Evolutionary conservation across 1,140 invertebrate genomes (phyloP).

Genomic region (Rhopalosiphum padi): DNA sequence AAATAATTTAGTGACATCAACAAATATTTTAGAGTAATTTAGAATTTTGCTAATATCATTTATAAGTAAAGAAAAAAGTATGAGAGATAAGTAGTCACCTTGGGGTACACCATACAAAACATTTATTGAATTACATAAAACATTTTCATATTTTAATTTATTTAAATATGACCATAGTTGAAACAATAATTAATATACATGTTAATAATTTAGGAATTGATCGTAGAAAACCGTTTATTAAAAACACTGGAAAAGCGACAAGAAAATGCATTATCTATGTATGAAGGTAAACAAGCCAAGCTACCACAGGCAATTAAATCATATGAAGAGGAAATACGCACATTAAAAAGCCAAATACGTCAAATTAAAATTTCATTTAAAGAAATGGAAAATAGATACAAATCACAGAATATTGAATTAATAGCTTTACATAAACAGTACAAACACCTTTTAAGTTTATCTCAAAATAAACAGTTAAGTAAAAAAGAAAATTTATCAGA

Average conservation of each 20-base stretch:
- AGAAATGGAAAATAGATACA: slow-evolving; percentile 60
- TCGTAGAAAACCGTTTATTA: slow-evolving; percentile 77
- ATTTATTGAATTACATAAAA: not conserved
- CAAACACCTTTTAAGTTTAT: slow-evolving; percentile 72
- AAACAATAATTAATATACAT: slow-evolving; percentile 19
- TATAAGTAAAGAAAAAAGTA: slow-evolving; percentile 61
- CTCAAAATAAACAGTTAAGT: slow-evolving; percentile 74
- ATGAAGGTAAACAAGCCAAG: slow-evolving; percentile 61
- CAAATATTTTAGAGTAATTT: slow-evolving; percentile 60
- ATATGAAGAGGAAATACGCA: slow-evolving; percentile 77
- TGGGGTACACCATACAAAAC: slow-evolving; percentile 60
- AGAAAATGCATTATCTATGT: slow-evolving; percentile 74
- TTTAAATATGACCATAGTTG: not conserved
- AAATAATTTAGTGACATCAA: slow-evolving; percentile 53
- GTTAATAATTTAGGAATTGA: slow-evolving; percentile 69
- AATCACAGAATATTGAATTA: slow-evolving; percentile 59
- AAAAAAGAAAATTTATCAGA: slow-evolving; percentile 75
- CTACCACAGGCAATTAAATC: slow-evolving; percentile 66
- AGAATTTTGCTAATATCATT: slow-evolving; percentile 54
- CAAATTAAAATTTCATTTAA: slow-evolving; percentile 59
- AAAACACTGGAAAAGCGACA: slow-evolving; percentile 78
- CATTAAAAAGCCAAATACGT: slow-evolving; percentile 75
- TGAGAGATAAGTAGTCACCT: slow-evolving; percentile 61
- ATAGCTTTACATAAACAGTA: slow-evolving; percentile 69
- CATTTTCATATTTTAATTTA: slow-evolving; percentile 7